Percentiles rank a stretch among this genome's conserved stretches.
Evolutionary conservation across 2,113 vertebrate genomes (phyloP).

Genomic region (Myanophis thanlyinensis): DNA sequence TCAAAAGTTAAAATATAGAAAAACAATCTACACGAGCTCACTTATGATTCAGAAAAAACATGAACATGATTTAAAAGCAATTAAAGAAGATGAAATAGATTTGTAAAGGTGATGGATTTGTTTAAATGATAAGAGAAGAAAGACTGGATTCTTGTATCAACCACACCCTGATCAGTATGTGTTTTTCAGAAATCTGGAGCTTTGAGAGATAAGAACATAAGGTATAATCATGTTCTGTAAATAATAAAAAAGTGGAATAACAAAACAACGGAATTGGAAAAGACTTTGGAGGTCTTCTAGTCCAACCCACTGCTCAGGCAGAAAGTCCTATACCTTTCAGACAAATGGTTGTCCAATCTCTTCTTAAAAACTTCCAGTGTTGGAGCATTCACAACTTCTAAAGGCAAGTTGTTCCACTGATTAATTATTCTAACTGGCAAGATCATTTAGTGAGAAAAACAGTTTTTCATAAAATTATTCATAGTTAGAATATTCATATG

Average conservation of each 20-base stretch:
- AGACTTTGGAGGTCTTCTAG: too few species aligned
- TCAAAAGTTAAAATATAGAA: background rate
- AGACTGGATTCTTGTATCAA: background rate
- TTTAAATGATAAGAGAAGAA: slow-evolving; percentile 7
- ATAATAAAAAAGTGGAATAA: background rate
- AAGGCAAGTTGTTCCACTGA: too few species aligned
- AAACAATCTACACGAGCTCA: background rate
- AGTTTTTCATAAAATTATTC: slow-evolving; percentile 18
- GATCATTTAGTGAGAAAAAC: slow-evolving; percentile 35
- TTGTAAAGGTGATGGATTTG: slow-evolving; percentile 5
- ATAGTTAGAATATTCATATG: slow-evolving; percentile 18
- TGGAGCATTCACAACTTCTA: too few species aligned
- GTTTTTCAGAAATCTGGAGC: background rate
- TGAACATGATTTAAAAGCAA: background rate
- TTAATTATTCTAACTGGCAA: background rate
- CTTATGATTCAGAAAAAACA: background rate
- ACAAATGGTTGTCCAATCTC: too few species aligned
- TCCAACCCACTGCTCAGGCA: too few species aligned
- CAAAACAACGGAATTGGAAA: too few species aligned
- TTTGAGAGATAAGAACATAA: slow-evolving; percentile 47
- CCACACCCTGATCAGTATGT: background rate
- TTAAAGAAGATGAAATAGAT: background rate
- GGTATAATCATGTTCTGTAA: slow-evolving; percentile 36
- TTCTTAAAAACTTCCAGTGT: too few species aligned
- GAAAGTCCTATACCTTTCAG: too few species aligned